Base-by-base conservation (phyloP, 2,113 vertebrate species). In the Thinocorus orbignyianus region DNA sequence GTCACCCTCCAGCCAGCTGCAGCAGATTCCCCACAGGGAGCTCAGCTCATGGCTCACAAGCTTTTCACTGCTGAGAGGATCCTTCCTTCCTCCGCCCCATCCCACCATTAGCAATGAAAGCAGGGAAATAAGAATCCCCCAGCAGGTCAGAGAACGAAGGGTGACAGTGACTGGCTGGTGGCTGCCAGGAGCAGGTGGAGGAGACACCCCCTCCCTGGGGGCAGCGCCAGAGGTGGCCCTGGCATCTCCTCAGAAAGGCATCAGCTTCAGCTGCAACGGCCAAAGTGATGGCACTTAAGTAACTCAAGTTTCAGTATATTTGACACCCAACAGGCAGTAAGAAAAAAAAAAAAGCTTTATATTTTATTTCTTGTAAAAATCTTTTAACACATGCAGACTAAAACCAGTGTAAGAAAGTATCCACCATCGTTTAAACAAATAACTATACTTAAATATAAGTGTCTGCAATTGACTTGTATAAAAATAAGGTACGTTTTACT, bases 321-420 rank as follows among this genome's bases (percentile, higher is more conserved):
- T 66, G 57, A 90, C 48, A 61, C 35, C 76, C 66, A 82, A 66
- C 39, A 82, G 84, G 46, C 86, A 92, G 83, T 97, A 94, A 95
- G 17, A 18, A 52, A 52, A 52, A 51, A 94, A 92, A 97, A 98
- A 96, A 93, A 96, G 86, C 97, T 96, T 95, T 97, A 93, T 95
- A 97, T 98, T 98, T 98, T 98, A 98, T 98, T 98, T 98, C 97
- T 98, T 97, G 99, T 99, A 99, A 99, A 99, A 99, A 99, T 99
- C 98, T 98, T 98, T 97, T 94, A 98, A 98, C 98, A 99, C 98
- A 98, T 99, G 99, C 99, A 99, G 99, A 99, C 99, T 99, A 98
- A 99, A 99, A 99, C 99, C 99, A 99, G 99, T 99, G 99, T 99
- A 99, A 98, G 98, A 99, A 99, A 99, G 97, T 98, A 97, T 98